Conservation (phyloP, 2,113 vertebrate species). For the Leiothrix lutea region DNA sequence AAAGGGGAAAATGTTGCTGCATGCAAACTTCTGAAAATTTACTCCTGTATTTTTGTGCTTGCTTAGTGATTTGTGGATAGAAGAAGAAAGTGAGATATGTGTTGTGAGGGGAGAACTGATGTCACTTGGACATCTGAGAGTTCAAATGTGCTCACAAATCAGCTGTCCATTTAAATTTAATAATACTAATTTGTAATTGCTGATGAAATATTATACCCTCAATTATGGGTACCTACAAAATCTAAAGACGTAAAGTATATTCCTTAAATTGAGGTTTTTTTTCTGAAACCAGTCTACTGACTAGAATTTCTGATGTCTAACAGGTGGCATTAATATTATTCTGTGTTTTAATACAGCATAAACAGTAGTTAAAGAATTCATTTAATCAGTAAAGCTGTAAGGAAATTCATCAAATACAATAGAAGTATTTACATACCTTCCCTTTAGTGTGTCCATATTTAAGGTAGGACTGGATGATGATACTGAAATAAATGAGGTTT, state of each 20-base stretch:
- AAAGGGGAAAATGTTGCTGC: background rate
- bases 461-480: background rate
- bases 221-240: background rate
- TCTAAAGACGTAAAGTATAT: background rate
- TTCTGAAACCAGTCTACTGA: background rate
- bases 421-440: background rate
- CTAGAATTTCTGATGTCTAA: background rate
- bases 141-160: background rate
- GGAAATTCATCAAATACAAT: background rate
- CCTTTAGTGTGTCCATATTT: background rate
- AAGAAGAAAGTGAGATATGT: background rate
- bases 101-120: background rate
- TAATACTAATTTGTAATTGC: background rate
- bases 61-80: background rate
- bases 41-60: background rate
- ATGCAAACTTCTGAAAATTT: background rate
- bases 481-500: background rate
- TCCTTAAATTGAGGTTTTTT: background rate
- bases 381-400: background rate
- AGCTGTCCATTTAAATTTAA: background rate
- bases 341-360: background rate
- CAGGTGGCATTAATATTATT: background rate
- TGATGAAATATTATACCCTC: background rate
- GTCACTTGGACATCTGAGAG: background rate
- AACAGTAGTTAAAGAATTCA: background rate